Evolutionary conservation across 2,888 invertebrate genomes (phyloP), one percentile per base, ranked within the genome.

Genomic region (Pollenia labialis): DNA sequence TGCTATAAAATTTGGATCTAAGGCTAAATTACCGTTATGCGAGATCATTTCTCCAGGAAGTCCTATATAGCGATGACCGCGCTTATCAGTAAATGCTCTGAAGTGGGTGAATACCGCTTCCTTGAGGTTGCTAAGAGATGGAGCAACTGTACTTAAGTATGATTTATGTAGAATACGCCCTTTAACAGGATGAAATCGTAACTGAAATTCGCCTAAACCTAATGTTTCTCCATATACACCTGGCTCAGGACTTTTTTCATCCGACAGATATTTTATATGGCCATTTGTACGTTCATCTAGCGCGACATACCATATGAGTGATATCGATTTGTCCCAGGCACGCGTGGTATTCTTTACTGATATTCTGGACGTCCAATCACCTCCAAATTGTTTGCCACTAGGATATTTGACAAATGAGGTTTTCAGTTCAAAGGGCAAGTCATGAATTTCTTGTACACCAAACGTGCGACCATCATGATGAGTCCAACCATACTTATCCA

Each of bases 381-480:
- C 98, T 1, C 98, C 98, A 91, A 96, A 95, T 48, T 95, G 94
- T 0, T 97, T 97, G 0, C 97, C 97, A 1, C 96, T 97, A 0
- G 95, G 94, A 71, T 95, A 95, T 94, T 99, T 99, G 0, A 99
- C 95, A 93, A 98, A 99, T 0, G 97, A 97, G 0, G 99, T 99
- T 83, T 95, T 95, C 9, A 99, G 93, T 16, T 95, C 94, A 89
- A 97, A 96, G 0, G 96, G 95, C 0, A 95, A 95, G 91, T 99
- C 99, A 2, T 95, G 94, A 77, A 99, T 97, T 90, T 97, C 95
- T 92, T 99, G 99, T 50, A 97, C 94, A 0, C 99, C 99, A 93
- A 99, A 99, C 9, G 95, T 96, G 52, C 95, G 94, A 0, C 99
- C 99, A 92, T 99, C 99, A 91, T 99, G 99, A 88, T 97, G 95